Evolutionary conservation across 2,797 vertebrate species (phyloP), one percentile per base, ranked within the genome.

Genomic region (Xiphorhynchus erythropygius): DNA sequence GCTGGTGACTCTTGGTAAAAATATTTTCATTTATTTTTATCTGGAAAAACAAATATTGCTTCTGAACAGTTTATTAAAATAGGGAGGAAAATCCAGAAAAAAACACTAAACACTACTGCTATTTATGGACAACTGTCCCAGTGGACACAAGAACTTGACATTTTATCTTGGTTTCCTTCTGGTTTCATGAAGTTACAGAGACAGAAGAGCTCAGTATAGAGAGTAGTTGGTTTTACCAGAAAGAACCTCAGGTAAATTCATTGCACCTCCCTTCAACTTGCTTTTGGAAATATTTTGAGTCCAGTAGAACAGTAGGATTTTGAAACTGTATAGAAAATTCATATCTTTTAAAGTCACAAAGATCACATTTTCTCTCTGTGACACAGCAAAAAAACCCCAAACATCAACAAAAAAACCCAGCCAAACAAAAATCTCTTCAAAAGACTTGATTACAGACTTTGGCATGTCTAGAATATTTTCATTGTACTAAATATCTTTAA

Each of bases 361-460:
- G 27, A 33, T 63, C 18, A 22, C 3, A 16, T 75, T 37, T 62
- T 2, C 32, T 74, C 3, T 12, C 7, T 35, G 7, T 81, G 25
- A 63, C 8, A 32, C 3, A 15, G 10, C 1, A 12, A 50, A 60
- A 60, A 1, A 0, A 14, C 1, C 1, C 4, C 9, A 35, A 46
- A 21, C 9, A 28, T 18, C 23, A 56, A 39, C 16, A 41, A 8
- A 27, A 4, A 18, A 8, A 6, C 44, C 14, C 5, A 28, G 21
- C 4, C 5, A 44, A n/a, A 25, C 3, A 39, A 52, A 60, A 74
- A 47, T 60, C 3, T 6, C 6, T 15, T 71, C 35, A 70, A 33
- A 77, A 47, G 3, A 5, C 4, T 39, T 44, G 5, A 42, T 84
- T 70, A 37, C 6, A 64, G 60, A 42, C 3, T 33, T 53, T 59